These are phyloP conservation scores for Meda fulgida DNA, from an alignment of 2,797 vertebrate genomes.

Conservation along the genomic window DNA sequence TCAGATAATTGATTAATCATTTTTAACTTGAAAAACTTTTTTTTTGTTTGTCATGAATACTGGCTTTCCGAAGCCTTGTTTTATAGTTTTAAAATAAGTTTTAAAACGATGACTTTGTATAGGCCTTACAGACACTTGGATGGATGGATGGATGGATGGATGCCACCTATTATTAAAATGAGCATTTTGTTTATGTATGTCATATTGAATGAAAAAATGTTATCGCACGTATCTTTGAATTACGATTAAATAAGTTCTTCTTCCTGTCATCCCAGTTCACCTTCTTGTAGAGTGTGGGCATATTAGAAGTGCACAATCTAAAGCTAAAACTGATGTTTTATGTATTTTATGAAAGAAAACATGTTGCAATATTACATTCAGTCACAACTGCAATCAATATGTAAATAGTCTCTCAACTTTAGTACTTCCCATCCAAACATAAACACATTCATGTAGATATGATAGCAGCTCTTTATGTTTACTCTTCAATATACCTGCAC, in stretches of 20 bases:
- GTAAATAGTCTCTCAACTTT: background rate
- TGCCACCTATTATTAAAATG: background rate
- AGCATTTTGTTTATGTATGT: background rate
- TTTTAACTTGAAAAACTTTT: too few relatives aligned
- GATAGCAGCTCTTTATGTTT: constrained; percentile 27
- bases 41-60: too few relatives aligned
- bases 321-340: background rate
- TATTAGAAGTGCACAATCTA: background rate
- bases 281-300: background rate
- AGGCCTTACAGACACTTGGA: background rate
- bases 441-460: background rate
- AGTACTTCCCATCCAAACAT: background rate
- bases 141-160: background rate
- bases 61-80: background rate
- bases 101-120: background rate
- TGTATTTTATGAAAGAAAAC: background rate
- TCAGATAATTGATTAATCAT: too few relatives aligned
- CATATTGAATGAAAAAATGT: background rate
- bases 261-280: background rate
- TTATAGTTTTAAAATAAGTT: background rate
- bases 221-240: background rate
- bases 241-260: background rate
- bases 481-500: constrained; percentile 29
- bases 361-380: background rate
- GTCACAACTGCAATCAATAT: background rate